A percentile compares a stretch with the other conserved stretches of the same genome.
These are phyloP conservation scores for Lamellibrachia luymesi DNA, from an alignment of 1,140 invertebrate species.

Conservation along the genomic window DNA sequence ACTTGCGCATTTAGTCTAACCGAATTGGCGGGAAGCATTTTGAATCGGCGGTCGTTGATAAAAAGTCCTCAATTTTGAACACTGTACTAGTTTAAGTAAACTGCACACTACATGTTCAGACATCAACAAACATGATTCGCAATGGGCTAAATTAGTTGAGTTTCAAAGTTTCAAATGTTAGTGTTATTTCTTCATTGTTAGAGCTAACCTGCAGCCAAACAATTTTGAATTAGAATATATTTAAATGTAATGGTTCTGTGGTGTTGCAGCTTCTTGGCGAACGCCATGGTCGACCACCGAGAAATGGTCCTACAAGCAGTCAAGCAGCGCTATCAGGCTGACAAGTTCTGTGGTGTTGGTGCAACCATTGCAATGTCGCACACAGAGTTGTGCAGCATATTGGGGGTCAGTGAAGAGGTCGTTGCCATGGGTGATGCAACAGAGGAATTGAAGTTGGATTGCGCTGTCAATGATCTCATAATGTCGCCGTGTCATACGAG, in stretches of 20 bases:
- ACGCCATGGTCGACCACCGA: constrained; percentile 47
- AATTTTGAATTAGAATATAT: not conserved
- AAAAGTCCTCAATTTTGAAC: too few species aligned
- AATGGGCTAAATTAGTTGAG: not conserved
- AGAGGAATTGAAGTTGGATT: not conserved
- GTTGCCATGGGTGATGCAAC: not conserved
- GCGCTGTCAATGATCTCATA: not conserved
- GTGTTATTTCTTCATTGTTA: not conserved
- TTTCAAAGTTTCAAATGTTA: constrained; percentile 19
- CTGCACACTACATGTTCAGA: not conserved
- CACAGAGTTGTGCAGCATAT: not conserved
- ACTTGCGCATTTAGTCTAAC: too few species aligned
- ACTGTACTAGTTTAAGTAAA: too few species aligned
- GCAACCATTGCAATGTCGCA: not conserved
- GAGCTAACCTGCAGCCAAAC: not conserved
- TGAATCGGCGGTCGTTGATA: too few species aligned
- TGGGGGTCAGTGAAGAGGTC: not conserved
- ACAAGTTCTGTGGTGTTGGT: constrained; percentile 21
- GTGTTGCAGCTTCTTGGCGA: constrained; percentile 44
- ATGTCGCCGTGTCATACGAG: not conserved
- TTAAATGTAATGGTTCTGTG: not conserved
- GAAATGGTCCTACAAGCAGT: constrained; percentile 49
- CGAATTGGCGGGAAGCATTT: too few species aligned
- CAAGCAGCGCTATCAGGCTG: constrained; percentile 48
- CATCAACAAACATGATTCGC: too few species aligned